Evolutionary conservation across 2,113 vertebrate genomes (phyloP).

Genomic region (Nerophis lumbriciformis): DNA sequence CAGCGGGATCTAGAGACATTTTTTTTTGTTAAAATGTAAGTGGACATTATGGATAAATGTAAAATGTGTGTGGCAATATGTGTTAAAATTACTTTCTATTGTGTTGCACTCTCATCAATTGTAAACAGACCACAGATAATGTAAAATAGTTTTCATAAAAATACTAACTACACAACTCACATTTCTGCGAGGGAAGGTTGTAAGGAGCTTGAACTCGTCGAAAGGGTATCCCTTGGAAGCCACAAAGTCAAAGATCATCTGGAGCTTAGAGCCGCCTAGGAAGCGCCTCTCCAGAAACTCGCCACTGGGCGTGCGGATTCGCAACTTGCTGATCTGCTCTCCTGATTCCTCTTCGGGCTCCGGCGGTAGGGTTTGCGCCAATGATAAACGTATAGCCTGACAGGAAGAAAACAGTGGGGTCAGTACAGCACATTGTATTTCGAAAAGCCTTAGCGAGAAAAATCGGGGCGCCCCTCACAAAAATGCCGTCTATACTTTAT

Average conservation of each 20-base stretch:
- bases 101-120: not conserved
- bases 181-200: constrained; percentile 98
- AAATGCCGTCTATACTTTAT: too few relatives aligned
- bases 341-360: constrained; percentile 85
- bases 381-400: constrained; percentile 91
- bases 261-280: constrained; percentile 89
- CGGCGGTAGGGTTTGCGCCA: constrained; percentile 90
- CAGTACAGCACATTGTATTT: not conserved
- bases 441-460: too few relatives aligned
- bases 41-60: too few relatives aligned
- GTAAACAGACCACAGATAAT: not conserved
- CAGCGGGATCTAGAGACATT: too few relatives aligned
- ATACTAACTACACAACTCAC: constrained; percentile 70
- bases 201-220: constrained; percentile 95
- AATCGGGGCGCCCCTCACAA: too few relatives aligned
- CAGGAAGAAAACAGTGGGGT: constrained; percentile 18
- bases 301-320: constrained; percentile 92
- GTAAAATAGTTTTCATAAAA: not conserved
- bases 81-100: too few relatives aligned
- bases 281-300: constrained; percentile 95
- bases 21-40: too few relatives aligned
- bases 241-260: constrained; percentile 97
- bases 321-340: constrained; percentile 91
- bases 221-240: constrained; percentile 97
- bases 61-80: too few relatives aligned